Base-by-base conservation (phyloP, 2,113 vertebrate species). In the Larimichthys polyactis region DNA sequence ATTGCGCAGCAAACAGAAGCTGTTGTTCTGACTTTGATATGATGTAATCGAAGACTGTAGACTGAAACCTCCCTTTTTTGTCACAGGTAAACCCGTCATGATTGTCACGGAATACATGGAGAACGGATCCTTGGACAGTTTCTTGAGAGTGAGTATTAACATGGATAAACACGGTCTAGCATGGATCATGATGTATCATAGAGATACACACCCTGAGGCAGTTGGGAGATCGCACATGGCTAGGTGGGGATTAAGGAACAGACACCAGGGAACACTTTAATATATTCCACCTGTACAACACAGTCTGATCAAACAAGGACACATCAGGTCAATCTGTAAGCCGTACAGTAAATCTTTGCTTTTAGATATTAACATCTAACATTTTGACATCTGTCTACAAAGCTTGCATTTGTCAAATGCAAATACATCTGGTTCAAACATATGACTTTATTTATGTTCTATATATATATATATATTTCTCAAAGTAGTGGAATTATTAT, bases 101-200 rank as follows among this genome's bases (percentile, higher is more conserved):
- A 94, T 94, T 11, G 94, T 94, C 75, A 94, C 94, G 3, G 94
- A 94, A 27, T 94, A 94, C 84, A 94, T 94, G 94, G 94, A 94
- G 86, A 94, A 94, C 2, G 94, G 94, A 55, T 94, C 94, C 27
- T 85, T 94, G 75, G 94, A 94, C 90, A 94, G 91, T 81, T 94
- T 94, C 81, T 54, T 94, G 69, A 93, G 93, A 82, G 94, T 94
- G 65, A 87, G 94, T 91, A 71, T n/a, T 40, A 71, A 78, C 58
- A 59, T 6, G 22, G 6, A 68, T 22, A 3, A 19, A 70, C 20
- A 68, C 48, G 54, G 63, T 43, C 1, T 5, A 65, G 3, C 32
- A 8, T 49, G 27, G 65, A 46, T 77, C 44, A 49, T 48, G 24
- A 63, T 54, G 59, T 15, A 58, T 63, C 17, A 19, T 0, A 70